Evolutionary conservation across 2,888 invertebrate genomes (phyloP).

Genomic region (Chrysolina americana): DNA sequence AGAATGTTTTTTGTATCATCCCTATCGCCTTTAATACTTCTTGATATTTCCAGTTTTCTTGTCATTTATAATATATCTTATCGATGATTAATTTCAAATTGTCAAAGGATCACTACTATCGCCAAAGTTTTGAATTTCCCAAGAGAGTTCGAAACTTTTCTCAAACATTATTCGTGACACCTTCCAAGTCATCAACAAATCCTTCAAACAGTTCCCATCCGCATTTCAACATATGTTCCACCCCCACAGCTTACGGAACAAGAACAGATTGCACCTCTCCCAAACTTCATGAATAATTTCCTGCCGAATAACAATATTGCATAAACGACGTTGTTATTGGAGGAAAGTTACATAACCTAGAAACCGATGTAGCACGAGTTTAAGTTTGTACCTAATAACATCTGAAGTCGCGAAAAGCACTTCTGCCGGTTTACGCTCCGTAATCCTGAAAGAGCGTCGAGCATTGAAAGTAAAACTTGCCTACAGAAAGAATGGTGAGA

Average conservation of each 20-base stretch:
- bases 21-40: too few relatives aligned
- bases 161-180: neutral
- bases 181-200: neutral
- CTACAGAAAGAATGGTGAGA: slow-evolving; percentile 51
- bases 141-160: neutral
- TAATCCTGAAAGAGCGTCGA: slow-evolving; percentile 63
- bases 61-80: too few relatives aligned
- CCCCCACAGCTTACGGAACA: neutral
- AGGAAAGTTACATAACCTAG: slow-evolving; percentile 41
- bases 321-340: slow-evolving; percentile 23
- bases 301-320: slow-evolving; percentile 6
- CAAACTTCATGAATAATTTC: slow-evolving; percentile 26
- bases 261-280: neutral
- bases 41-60: too few relatives aligned
- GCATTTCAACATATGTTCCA: neutral
- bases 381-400: slow-evolving; percentile 56
- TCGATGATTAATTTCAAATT: too few relatives aligned
- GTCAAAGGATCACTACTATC: too few relatives aligned
- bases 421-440: slow-evolving; percentile 64
- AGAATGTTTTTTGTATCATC: too few relatives aligned
- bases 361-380: slow-evolving; percentile 40
- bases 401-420: slow-evolving; percentile 64
- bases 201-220: neutral
- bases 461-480: slow-evolving; percentile 64
- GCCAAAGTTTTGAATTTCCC: neutral